These are phyloP conservation scores for Lanius ludovicianus DNA, from an alignment of 2,113 vertebrate genomes.

Conservation along the genomic window DNA sequence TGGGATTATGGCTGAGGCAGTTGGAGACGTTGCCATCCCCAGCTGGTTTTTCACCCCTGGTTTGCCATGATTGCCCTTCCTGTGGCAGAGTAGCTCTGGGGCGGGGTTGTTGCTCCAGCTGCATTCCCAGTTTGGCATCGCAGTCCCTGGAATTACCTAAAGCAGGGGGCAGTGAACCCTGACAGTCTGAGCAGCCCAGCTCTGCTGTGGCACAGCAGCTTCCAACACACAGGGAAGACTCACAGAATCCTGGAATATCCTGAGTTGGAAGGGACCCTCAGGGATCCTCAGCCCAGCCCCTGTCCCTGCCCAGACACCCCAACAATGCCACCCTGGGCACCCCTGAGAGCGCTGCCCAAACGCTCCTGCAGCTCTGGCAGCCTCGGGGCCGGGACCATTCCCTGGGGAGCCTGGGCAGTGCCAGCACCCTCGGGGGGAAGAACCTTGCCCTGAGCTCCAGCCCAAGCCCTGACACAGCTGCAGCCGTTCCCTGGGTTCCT, in stretches of 20 bases:
- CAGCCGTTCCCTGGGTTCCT: not conserved
- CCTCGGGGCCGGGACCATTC: not conserved
- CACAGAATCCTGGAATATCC: not conserved
- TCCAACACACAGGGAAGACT: not conserved
- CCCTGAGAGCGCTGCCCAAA: not conserved
- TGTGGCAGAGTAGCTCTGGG: not conserved
- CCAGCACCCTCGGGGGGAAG: not conserved
- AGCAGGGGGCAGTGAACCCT: not conserved
- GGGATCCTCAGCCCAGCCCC: rapidly evolving
- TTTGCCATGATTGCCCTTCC: not conserved
- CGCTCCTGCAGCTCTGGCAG: not conserved
- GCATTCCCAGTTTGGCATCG: not conserved
- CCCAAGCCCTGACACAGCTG: not conserved
- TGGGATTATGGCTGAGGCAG: not conserved
- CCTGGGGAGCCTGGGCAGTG: not conserved
- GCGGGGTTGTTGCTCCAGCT: not conserved
- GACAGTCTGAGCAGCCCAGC: not conserved
- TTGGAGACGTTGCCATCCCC: not conserved
- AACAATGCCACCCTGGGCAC: not conserved
- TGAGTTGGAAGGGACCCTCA: not conserved
- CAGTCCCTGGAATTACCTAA: not conserved
- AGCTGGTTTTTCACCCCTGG: not conserved
- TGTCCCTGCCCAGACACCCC: not conserved
- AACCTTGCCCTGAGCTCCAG: not conserved
- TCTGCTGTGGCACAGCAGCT: not conserved